These are phyloP conservation scores for Meiosimyza platycephala DNA, from an alignment of 2,888 invertebrate species.

Conservation along the genomic window DNA sequence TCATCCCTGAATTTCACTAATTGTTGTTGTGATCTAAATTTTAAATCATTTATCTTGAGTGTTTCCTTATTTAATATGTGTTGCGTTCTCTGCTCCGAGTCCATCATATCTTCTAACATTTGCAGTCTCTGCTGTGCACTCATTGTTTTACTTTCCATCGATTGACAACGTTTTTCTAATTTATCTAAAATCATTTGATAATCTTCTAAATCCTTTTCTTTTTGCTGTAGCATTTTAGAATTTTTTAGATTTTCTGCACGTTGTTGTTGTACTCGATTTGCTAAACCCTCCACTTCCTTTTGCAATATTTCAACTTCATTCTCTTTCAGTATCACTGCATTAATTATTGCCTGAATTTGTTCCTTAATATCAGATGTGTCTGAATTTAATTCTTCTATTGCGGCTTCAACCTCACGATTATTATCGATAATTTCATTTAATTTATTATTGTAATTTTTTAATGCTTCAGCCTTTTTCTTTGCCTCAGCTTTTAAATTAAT, in stretches of 20 bases:
- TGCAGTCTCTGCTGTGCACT: conserved; percentile 62
- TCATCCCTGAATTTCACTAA: conserved; percentile 56
- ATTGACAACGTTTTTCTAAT: conserved; percentile 52
- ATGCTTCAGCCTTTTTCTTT: conserved; percentile 61
- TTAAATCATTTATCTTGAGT: conserved; percentile 56
- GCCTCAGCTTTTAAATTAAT: conserved; percentile 53
- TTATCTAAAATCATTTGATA: conserved; percentile 47
- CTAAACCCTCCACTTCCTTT: conserved; percentile 61
- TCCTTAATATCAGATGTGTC: conserved; percentile 63
- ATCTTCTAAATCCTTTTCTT: conserved; percentile 50
- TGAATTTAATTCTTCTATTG: conserved; percentile 65
- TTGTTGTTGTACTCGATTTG: conserved; percentile 58
- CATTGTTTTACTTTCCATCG: conserved; percentile 57
- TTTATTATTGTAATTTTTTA: conserved; percentile 69
- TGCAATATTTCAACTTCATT: conserved; percentile 64
- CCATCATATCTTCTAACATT: conserved; percentile 63
- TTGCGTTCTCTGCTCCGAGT: conserved; percentile 57
- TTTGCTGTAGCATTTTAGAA: conserved; percentile 49
- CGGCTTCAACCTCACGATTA: conserved; percentile 68
- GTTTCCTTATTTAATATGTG: conserved; percentile 56
- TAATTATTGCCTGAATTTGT: conserved; percentile 60
- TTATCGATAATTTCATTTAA: conserved; percentile 69
- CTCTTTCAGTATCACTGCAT: conserved; percentile 62
- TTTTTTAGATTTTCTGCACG: conserved; percentile 60
- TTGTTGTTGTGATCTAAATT: conserved; percentile 62